phyloP scores from a whole-genome alignment of 2,888 invertebrate species.

The Venustoraphidia nigricollis region DNA sequence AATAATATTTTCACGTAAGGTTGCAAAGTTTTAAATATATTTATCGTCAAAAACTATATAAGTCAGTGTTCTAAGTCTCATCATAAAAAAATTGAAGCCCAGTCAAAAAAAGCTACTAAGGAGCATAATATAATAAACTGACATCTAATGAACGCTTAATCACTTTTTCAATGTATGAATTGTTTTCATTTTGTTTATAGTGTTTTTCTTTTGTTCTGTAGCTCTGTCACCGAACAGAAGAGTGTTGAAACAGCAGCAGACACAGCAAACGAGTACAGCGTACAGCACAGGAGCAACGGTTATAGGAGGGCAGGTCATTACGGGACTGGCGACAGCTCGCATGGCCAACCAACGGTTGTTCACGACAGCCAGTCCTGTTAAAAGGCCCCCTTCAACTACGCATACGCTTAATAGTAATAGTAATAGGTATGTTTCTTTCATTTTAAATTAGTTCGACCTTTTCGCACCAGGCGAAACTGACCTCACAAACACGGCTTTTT shows the following conservation, averaged over 20 bases:
- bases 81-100: too few species aligned
- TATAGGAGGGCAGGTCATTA: neutral
- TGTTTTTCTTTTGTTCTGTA: neutral
- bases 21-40: too few species aligned
- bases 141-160: too few species aligned
- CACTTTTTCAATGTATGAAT: too few species aligned
- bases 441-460: neutral
- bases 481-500: too few species aligned
- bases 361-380: constrained; percentile 1
- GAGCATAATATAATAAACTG: too few species aligned
- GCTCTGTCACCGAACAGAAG: neutral
- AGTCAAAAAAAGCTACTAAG: too few species aligned
- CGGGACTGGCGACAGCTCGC: neutral
- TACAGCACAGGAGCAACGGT: neutral
- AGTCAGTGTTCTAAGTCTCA: too few species aligned
- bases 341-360: constrained; percentile 1
- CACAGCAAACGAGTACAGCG: neutral
- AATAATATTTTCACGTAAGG: too few species aligned
- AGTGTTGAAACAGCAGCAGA: neutral
- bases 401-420: constrained; percentile 46
- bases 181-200: too few species aligned
- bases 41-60: too few species aligned
- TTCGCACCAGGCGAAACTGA: too few species aligned
- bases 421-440: constrained; percentile 32
- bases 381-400: constrained; percentile 12